phyloP scores from a whole-genome alignment of 2,113 vertebrate genomes.

The Percopsis transmontana region DNA sequence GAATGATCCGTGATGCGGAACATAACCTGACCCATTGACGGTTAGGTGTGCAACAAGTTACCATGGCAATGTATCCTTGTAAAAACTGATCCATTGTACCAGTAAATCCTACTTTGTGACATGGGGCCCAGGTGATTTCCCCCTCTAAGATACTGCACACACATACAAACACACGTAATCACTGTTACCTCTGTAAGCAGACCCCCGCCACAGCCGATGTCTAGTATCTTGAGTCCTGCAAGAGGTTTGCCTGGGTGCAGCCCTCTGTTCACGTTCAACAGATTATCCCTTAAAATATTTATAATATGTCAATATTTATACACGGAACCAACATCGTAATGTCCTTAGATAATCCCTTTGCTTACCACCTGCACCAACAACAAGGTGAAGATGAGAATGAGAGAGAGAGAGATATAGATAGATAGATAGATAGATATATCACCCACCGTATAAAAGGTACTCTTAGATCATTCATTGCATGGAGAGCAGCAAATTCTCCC shows the following conservation, averaged over 20 bases:
- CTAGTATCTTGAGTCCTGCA: slow-evolving; percentile 85
- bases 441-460: slow-evolving; percentile 94
- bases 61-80: too few relatives aligned
- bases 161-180: slow-evolving; percentile 6
- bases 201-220: slow-evolving; percentile 94
- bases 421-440: slow-evolving; percentile 16
- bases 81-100: too few relatives aligned
- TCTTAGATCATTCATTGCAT: slow-evolving; percentile 94
- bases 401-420: too few relatives aligned
- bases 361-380: too few relatives aligned
- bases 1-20: too few relatives aligned
- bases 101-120: too few relatives aligned
- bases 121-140: too few relatives aligned
- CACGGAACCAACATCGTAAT: neutral
- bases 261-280: slow-evolving; percentile 80
- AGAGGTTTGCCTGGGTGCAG: slow-evolving; percentile 84
- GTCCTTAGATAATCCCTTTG: too few relatives aligned
- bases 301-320: slow-evolving; percentile 8
- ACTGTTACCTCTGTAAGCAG: slow-evolving; percentile 87
- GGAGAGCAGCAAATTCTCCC: slow-evolving; percentile 87
- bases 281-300: slow-evolving; percentile 83
- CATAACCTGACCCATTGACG: too few relatives aligned
- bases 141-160: neutral
- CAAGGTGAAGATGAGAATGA: too few relatives aligned
- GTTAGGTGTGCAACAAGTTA: too few relatives aligned